Conservation (phyloP, 2,888 invertebrate species). For the Drosophila tanythrix region DNA sequence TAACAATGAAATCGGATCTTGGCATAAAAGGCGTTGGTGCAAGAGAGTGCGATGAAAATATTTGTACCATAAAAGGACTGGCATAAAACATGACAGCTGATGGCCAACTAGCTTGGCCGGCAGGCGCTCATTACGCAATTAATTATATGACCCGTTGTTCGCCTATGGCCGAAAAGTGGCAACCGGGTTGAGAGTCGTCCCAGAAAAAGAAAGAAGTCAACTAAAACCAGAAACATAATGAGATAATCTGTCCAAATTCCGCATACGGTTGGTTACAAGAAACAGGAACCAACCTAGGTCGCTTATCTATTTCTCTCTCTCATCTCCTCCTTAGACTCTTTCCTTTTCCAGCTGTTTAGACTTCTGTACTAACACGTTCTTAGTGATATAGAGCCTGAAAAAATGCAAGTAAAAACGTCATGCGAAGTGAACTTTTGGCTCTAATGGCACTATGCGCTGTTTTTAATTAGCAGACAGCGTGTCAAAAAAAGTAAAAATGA, state of each 20-base stretch:
- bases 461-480: slow-evolving; percentile 71
- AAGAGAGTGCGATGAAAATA: slow-evolving; percentile 9
- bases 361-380: slow-evolving; percentile 1
- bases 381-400: not conserved
- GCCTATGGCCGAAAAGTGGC: slow-evolving; percentile 65
- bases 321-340: not conserved
- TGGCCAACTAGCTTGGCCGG: slow-evolving; percentile 43
- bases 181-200: slow-evolving; percentile 21
- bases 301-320: not conserved
- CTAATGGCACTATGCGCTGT: slow-evolving; percentile 74
- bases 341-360: not conserved
- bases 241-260: slow-evolving; percentile 73
- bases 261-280: slow-evolving; percentile 49
- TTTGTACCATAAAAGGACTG: slow-evolving; percentile 27
- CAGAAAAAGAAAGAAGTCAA: slow-evolving; percentile 36
- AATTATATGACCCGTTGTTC: slow-evolving; percentile 74
- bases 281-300: slow-evolving; percentile 31
- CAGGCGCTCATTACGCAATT: slow-evolving; percentile 77
- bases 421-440: slow-evolving; percentile 72
- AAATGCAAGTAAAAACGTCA: slow-evolving; percentile 30
- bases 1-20: slow-evolving; percentile 48
- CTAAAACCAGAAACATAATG: slow-evolving; percentile 73
- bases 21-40: slow-evolving; percentile 17
- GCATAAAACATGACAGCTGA: slow-evolving; percentile 26
- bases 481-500: slow-evolving; percentile 36